These are phyloP conservation scores for Mesopsocus fuscifrons DNA, from an alignment of 2,888 invertebrate genomes.

Conservation along the genomic window DNA sequence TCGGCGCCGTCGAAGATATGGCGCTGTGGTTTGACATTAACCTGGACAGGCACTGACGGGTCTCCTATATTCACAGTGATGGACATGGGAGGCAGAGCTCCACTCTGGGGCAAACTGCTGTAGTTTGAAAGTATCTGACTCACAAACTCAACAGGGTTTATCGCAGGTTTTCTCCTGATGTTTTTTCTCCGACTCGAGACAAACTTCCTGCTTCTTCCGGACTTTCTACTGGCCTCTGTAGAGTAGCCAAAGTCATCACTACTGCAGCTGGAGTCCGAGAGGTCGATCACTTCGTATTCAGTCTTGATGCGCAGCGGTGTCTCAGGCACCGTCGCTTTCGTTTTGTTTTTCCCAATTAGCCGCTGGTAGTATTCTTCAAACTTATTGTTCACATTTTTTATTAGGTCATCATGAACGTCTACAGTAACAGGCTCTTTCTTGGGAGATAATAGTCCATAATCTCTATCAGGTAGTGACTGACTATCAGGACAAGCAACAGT, in stretches of 20 bases:
- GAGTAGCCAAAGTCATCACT: too few relatives aligned
- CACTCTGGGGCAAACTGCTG: not conserved
- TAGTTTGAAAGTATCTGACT: constrained; percentile 4
- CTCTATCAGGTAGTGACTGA: not conserved
- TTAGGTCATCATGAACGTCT: not conserved
- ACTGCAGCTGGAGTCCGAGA: not conserved
- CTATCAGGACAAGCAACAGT: not conserved
- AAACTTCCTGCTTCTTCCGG: too few relatives aligned
- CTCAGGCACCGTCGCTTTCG: too few relatives aligned
- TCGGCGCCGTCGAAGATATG: constrained; percentile 1
- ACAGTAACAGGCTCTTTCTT: not conserved
- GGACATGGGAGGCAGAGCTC: not conserved
- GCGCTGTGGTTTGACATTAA: constrained; percentile 2
- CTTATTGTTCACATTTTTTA: not conserved
- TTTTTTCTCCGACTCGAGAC: too few relatives aligned
- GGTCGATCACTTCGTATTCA: not conserved
- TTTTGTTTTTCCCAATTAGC: not conserved
- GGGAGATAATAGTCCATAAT: not conserved
- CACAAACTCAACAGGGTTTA: constrained; percentile 3
- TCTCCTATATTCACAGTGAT: constrained; percentile 2
- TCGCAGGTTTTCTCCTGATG: not conserved
- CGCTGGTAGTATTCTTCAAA: constrained; percentile 3
- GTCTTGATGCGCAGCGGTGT: too few relatives aligned
- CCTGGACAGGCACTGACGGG: constrained; percentile 10
- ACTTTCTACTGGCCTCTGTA: too few relatives aligned